Conservation (phyloP, 2,797 vertebrate genomes). For the Xenopus petersii region DNA sequence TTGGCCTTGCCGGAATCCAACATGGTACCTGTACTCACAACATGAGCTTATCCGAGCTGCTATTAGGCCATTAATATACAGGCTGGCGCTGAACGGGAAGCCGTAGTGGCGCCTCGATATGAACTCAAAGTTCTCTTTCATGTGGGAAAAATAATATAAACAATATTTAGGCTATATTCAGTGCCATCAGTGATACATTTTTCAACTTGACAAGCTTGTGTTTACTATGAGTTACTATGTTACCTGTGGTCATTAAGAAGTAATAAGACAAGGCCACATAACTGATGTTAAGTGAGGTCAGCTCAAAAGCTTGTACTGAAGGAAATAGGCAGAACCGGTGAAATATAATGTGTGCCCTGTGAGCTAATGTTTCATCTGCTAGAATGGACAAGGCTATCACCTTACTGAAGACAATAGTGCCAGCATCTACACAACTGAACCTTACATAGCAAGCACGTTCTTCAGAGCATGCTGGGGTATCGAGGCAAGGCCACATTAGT, state of each 20-base stretch:
- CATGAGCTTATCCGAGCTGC: constrained; percentile 73
- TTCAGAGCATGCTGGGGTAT: background rate
- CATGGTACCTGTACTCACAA: constrained; percentile 75
- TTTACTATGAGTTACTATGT: too few species aligned
- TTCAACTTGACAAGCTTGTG: too few species aligned
- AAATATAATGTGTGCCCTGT: background rate
- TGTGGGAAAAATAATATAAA: background rate
- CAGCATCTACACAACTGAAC: too few species aligned
- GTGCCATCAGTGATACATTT: too few species aligned
- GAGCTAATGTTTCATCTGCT: background rate
- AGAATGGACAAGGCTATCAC: background rate
- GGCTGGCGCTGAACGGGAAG: constrained; percentile 71
- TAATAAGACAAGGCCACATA: background rate
- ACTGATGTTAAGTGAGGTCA: background rate
- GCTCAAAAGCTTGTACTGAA: background rate
- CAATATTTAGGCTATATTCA: too few species aligned
- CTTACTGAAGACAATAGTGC: background rate
- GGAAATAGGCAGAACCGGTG: background rate
- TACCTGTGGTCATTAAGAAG: background rate
- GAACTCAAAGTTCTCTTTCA: constrained; percentile 73
- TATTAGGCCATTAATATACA: constrained; percentile 71
- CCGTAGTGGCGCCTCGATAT: constrained; percentile 71
- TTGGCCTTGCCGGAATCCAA: constrained; percentile 70
- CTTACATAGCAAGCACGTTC: background rate
- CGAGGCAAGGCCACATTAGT: background rate